Percentiles rank a stretch among this genome's conserved stretches.
These are phyloP conservation scores for Eonycteris spelaea DNA, from an alignment of 2,113 vertebrate genomes.

Conservation along the genomic window DNA sequence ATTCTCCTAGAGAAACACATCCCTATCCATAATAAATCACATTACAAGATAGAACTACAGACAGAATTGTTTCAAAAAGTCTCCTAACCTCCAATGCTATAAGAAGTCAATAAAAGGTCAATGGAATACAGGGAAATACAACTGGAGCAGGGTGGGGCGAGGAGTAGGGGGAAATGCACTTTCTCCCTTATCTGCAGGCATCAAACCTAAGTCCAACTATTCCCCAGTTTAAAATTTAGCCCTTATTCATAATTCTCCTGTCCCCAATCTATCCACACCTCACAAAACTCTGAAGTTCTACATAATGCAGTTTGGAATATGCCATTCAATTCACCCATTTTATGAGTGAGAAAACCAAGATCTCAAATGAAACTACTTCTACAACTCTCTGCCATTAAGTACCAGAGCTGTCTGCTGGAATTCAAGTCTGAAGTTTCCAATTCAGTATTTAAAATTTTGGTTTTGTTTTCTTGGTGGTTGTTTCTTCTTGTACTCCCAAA, in stretches of 20 bases:
- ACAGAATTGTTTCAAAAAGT: not conserved
- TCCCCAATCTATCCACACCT: not conserved
- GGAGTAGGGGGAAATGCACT: not conserved
- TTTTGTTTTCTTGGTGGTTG: not conserved
- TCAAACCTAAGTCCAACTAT: not conserved
- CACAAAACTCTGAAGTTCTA: not conserved
- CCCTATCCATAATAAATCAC: not conserved
- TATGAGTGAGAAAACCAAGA: conserved; percentile 4
- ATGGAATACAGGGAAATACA: not conserved
- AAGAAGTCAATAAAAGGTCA: not conserved
- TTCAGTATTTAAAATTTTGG: not conserved
- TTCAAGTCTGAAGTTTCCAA: not conserved
- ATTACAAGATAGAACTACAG: not conserved
- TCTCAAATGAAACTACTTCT: not conserved
- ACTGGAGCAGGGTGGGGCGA: not conserved
- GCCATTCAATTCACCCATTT: not conserved
- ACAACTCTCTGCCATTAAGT: not conserved
- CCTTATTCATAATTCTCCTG: conserved; percentile 6
- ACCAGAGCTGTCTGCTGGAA: not conserved
- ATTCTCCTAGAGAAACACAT: conserved; percentile 18
- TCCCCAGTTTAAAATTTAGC: not conserved
- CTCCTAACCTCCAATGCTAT: not conserved
- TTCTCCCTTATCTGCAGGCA: not conserved
- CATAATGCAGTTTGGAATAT: not conserved
- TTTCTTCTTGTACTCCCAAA: not conserved